Evolutionary conservation across 2,113 vertebrate species (phyloP).

Genomic region (Emydura subglobosa): DNA sequence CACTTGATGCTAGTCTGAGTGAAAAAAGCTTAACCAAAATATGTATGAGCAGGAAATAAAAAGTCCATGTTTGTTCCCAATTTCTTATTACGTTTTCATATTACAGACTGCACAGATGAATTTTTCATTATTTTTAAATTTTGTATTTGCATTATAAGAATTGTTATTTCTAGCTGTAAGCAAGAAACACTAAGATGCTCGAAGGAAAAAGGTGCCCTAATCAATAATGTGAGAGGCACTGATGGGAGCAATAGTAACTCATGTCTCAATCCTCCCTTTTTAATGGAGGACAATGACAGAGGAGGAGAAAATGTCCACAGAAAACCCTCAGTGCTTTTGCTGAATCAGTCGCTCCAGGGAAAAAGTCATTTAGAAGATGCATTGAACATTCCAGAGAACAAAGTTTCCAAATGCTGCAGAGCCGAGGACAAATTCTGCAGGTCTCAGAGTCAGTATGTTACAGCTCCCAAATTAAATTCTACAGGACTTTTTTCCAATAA

Average conservation of each 20-base stretch:
- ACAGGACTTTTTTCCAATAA: background rate
- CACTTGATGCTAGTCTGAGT: background rate
- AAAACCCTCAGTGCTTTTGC: background rate
- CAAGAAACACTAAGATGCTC: background rate
- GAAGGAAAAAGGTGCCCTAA: background rate
- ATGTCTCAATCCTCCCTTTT: background rate
- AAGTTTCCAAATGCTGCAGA: background rate
- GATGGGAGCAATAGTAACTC: background rate
- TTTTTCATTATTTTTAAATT: background rate
- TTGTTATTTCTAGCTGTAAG: background rate
- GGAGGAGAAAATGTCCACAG: rapidly evolving
- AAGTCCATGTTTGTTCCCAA: background rate
- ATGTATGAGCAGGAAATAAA: background rate
- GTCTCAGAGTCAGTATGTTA: background rate
- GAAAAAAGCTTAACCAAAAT: background rate
- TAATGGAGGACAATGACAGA: background rate
- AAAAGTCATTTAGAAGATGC: background rate
- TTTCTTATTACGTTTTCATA: background rate
- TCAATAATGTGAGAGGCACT: background rate
- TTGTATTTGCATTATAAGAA: background rate
- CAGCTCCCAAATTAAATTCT: background rate
- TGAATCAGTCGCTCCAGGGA: background rate
- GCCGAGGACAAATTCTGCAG: background rate
- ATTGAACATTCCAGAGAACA: background rate
- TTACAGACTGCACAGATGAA: background rate